These are phyloP conservation scores for Acropora yongei DNA, from an alignment of 64 coral and sea anemone species.

Conservation along the genomic window DNA sequence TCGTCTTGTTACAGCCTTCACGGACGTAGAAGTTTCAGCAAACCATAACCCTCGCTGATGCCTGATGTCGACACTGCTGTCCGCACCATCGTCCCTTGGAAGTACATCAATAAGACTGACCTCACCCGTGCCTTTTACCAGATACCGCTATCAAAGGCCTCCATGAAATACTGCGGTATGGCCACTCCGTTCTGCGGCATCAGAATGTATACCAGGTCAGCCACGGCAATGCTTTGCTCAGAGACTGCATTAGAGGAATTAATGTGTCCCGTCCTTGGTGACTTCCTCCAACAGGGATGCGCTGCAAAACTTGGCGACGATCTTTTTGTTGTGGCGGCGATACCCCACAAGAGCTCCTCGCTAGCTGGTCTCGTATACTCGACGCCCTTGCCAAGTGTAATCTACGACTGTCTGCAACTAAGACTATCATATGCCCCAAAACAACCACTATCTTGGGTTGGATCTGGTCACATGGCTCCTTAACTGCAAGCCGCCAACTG, in stretches of 20 bases:
- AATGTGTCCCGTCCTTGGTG: slow-evolving; percentile 7
- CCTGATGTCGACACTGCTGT: slow-evolving; percentile 55
- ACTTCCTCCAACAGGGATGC: background rate
- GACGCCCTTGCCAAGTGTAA: background rate
- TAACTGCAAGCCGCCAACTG: slow-evolving; percentile 28
- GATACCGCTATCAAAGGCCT: slow-evolving; percentile 19
- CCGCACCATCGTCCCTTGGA: slow-evolving; percentile 37
- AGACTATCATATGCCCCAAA: slow-evolving; percentile 49
- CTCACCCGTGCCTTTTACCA: slow-evolving; percentile 44
- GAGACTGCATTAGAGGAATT: slow-evolving; percentile 37
- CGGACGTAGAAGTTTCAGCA: slow-evolving; percentile 49
- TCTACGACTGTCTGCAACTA: slow-evolving; percentile 27
- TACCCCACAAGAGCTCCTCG: slow-evolving; percentile 28
- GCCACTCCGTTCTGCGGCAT: slow-evolving; percentile 27
- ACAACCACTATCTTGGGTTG: slow-evolving; percentile 47
- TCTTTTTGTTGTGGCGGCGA: slow-evolving; percentile 28
- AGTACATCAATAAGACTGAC: slow-evolving; percentile 28
- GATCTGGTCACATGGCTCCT: slow-evolving; percentile 24
- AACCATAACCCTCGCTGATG: slow-evolving; percentile 61
- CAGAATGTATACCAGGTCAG: slow-evolving; percentile 7
- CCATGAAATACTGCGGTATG: slow-evolving; percentile 21
- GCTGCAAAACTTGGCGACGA: slow-evolving; percentile 9
- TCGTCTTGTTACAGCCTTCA: slow-evolving; percentile 68
- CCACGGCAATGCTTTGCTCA: slow-evolving; percentile 25
- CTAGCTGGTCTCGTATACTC: slow-evolving; percentile 7